Percentiles rank a stretch among this genome's conserved stretches.
Evolutionary conservation across 2,113 vertebrate species (phyloP).

Genomic region (Herpailurus yagouaroundi): DNA sequence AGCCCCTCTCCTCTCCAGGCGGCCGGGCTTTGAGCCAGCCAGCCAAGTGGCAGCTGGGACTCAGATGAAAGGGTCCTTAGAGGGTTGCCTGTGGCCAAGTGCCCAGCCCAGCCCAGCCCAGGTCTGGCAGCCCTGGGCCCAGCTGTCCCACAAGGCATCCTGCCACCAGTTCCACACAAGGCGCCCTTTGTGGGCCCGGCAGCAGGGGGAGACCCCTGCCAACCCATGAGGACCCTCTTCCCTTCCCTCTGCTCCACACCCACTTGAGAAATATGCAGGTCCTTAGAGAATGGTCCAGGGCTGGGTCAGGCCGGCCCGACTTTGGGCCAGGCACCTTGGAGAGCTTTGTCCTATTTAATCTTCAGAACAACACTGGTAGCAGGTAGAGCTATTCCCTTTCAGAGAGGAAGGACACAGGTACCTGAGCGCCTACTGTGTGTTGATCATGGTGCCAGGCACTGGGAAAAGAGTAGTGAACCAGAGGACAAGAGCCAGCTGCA

Average conservation of each 20-base stretch:
- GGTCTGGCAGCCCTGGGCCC: constrained; percentile 52
- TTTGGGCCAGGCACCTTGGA: not conserved
- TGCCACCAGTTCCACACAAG: constrained; percentile 47
- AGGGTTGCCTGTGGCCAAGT: constrained; percentile 57
- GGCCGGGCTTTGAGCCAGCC: constrained; percentile 62
- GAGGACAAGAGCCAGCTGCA: not conserved
- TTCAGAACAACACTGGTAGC: constrained; percentile 1
- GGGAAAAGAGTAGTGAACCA: not conserved
- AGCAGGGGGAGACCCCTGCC: not conserved
- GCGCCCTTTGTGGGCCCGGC: constrained; percentile 50
- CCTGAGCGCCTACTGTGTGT: not conserved
- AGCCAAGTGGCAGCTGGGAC: constrained; percentile 72
- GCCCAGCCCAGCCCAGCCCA: constrained; percentile 52
- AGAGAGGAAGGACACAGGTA: not conserved
- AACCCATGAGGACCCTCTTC: constrained; percentile 34
- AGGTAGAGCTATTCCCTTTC: not conserved
- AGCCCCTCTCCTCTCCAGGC: constrained; percentile 45
- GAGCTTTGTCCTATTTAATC: constrained; percentile 20
- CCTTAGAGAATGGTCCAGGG: not conserved
- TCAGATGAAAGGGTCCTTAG: constrained; percentile 71
- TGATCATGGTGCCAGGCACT: not conserved
- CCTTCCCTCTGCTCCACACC: not conserved
- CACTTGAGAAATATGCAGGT: constrained; percentile 10
- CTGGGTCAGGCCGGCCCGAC: not conserved
- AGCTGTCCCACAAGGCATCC: constrained; percentile 54